Evolutionary conservation across 30 jellyfish, hydroid and myxozoan genomes (phyloP).

Genomic region (Kudoa iwatai): DNA sequence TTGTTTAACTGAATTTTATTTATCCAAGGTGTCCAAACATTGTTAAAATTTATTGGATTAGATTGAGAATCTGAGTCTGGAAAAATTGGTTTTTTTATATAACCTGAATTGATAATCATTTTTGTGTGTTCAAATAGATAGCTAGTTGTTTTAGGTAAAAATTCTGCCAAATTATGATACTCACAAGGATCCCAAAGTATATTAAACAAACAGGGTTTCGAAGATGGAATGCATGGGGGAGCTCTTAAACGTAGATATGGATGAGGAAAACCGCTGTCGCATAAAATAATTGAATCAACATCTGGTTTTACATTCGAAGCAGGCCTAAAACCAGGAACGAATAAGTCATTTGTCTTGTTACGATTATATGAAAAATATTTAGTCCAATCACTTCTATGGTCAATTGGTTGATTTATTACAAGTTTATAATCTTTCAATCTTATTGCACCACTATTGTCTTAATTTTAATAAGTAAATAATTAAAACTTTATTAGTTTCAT

Average conservation of each 20-base stretch:
- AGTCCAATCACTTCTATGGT: conserved; percentile 60
- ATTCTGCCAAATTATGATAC: conserved; percentile 70
- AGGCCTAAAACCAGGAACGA: conserved; percentile 1
- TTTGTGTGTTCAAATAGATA: no score
- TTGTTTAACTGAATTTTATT: no score
- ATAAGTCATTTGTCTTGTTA: conserved; percentile 6
- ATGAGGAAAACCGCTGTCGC: conserved; percentile 62
- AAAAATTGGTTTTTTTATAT: no score
- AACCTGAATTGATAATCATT: no score
- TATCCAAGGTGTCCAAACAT: no score
- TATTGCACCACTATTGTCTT: conserved; percentile 9
- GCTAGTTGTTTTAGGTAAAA: no score
- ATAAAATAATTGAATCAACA: conserved; percentile 6
- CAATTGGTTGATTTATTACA: conserved; percentile 43
- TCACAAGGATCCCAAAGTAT: conserved; percentile 97
- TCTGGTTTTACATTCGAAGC: neutral
- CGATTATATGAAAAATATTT: conserved; percentile 7
- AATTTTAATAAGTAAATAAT: no score
- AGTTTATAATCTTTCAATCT: conserved; percentile 71
- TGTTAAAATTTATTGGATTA: no score
- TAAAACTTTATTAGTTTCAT: no score
- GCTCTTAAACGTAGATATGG: conserved; percentile 67
- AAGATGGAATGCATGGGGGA: conserved; percentile 85
- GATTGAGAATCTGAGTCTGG: no score
- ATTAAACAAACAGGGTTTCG: conserved; percentile 73